Conservation (phyloP, 2,888 invertebrate species). For the Latrodectus elegans region DNA sequence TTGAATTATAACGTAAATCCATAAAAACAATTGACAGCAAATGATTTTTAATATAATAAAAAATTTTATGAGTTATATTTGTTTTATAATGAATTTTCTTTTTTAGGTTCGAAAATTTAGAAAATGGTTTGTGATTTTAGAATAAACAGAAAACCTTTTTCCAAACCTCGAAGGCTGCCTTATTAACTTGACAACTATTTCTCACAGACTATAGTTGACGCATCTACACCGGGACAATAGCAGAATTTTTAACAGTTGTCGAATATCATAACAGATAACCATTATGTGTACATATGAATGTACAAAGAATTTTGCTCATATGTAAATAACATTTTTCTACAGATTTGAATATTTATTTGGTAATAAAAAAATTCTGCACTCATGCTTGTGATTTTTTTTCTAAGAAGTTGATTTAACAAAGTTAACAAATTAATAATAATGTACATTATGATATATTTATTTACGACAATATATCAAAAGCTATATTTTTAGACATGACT, state of each 20-base stretch:
- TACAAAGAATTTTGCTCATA: conserved; percentile 28
- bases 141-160: conserved; percentile 16
- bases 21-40: too few species aligned
- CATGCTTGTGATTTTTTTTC: background rate
- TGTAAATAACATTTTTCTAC: conserved; percentile 59
- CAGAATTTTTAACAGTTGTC: conserved; percentile 25
- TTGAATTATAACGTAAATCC: too few species aligned
- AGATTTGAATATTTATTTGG: conserved; percentile 53
- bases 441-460: too few species aligned
- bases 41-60: too few species aligned
- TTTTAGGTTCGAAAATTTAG: conserved; percentile 34
- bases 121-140: conserved; percentile 39
- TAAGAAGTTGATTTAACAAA: too few species aligned
- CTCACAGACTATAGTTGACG: conserved; percentile 35
- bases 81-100: background rate
- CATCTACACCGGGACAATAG: conserved; percentile 21
- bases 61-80: background rate
- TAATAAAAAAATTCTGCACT: conserved; percentile 55
- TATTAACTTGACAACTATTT: conserved; percentile 39
- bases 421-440: too few species aligned
- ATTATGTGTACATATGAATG: conserved; percentile 26
- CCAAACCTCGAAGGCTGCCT: conserved; percentile 31
- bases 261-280: conserved; percentile 27
- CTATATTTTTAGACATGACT: too few species aligned
- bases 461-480: too few species aligned